These are phyloP conservation scores for Microchrysa polita DNA, from an alignment of 2,888 invertebrate genomes.

Conservation along the genomic window DNA sequence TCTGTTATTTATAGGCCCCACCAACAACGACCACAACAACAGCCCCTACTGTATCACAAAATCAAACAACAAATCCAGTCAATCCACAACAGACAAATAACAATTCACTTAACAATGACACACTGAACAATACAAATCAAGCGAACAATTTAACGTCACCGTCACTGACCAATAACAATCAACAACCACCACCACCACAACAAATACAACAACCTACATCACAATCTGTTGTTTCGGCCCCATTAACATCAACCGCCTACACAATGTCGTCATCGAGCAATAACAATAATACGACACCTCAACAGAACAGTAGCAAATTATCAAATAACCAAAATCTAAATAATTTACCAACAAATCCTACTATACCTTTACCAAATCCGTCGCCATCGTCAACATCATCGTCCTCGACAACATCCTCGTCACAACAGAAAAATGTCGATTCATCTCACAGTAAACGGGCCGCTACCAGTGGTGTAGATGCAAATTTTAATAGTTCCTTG, in stretches of 20 bases:
- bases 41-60: slow-evolving; percentile 55
- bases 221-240: slow-evolving; percentile 52
- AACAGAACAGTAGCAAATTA: slow-evolving; percentile 48
- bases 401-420: slow-evolving; percentile 30
- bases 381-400: slow-evolving; percentile 52
- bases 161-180: slow-evolving; percentile 45
- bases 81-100: slow-evolving; percentile 53
- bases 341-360: slow-evolving; percentile 42
- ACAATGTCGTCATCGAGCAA: slow-evolving; percentile 54
- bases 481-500: slow-evolving; percentile 29
- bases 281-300: slow-evolving; percentile 51
- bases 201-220: slow-evolving; percentile 50
- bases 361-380: slow-evolving; percentile 54
- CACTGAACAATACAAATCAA: slow-evolving; percentile 41
- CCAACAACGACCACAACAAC: slow-evolving; percentile 54
- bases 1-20: slow-evolving; percentile 48
- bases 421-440: slow-evolving; percentile 45
- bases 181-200: slow-evolving; percentile 50
- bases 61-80: slow-evolving; percentile 62
- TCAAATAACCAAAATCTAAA: slow-evolving; percentile 47
- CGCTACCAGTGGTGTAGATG: slow-evolving; percentile 31
- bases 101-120: slow-evolving; percentile 18
- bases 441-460: slow-evolving; percentile 43
- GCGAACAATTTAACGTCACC: slow-evolving; percentile 44
- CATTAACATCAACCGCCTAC: slow-evolving; percentile 58